Evolutionary conservation across 2,797 vertebrate species (phyloP).

Genomic region (Capromys pilorides): DNA sequence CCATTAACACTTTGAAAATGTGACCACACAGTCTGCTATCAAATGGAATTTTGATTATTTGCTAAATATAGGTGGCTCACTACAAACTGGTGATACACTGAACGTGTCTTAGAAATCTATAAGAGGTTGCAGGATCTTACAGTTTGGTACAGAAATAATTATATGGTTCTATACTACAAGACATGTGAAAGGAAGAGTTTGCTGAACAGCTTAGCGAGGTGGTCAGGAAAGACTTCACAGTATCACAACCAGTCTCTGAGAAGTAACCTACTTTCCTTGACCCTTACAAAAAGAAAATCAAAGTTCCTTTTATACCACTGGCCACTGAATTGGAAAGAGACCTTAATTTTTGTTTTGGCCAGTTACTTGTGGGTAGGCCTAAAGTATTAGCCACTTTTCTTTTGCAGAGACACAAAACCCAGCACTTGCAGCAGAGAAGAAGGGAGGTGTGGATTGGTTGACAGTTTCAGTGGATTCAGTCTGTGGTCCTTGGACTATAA

Average conservation of each 20-base stretch:
- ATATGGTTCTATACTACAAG: not conserved
- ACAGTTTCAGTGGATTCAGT: not conserved
- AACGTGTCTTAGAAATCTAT: not conserved
- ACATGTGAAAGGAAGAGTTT: not conserved
- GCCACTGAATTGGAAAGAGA: slow-evolving; percentile 13
- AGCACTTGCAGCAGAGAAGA: not conserved
- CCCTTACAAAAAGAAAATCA: not conserved
- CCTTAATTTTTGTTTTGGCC: not conserved
- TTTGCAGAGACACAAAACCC: not conserved
- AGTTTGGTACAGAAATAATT: not conserved
- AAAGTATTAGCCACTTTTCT: not conserved
- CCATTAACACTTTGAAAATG: not conserved
- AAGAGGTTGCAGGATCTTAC: not conserved
- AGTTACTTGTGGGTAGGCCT: not conserved
- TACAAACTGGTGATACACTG: not conserved
- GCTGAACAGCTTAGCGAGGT: not conserved
- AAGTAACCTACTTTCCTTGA: not conserved
- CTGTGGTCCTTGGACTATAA: not conserved
- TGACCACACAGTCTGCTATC: not conserved
- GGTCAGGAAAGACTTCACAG: not conserved
- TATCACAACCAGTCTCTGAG: no score
- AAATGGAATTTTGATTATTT: not conserved
- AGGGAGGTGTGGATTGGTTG: no score
- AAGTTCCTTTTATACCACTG: not conserved
- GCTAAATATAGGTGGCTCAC: not conserved